These are phyloP conservation scores for Pseudorasbora parva DNA, from an alignment of 2,113 vertebrate genomes.

Conservation along the genomic window DNA sequence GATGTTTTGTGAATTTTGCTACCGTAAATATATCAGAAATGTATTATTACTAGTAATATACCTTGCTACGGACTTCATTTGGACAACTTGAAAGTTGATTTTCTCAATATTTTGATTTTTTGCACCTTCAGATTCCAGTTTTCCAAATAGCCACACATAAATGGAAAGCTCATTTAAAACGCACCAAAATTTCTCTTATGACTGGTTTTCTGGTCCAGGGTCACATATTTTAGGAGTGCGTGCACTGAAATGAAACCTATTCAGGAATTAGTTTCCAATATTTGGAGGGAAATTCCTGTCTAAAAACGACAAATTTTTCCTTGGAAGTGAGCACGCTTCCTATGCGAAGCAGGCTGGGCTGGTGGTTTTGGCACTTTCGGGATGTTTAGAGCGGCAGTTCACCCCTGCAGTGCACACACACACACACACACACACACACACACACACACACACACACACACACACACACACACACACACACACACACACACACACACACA, in stretches of 20 bases:
- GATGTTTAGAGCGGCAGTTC: constrained; percentile 11
- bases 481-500: constrained; percentile 10
- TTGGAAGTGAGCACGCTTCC: background rate
- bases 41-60: no score
- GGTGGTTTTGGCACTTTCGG: constrained; percentile 31
- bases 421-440: background rate
- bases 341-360: background rate
- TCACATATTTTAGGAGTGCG: no score
- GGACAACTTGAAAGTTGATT: no score
- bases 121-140: no score
- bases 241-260: background rate
- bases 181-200: no score
- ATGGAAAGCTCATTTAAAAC: no score
- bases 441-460: constrained; percentile 10
- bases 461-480: background rate
- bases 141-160: no score
- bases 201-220: no score
- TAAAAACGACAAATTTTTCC: background rate
- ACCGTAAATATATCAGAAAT: no score
- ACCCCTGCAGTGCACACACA: background rate
- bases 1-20: no score
- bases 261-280: background rate
- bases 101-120: no score
- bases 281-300: background rate
- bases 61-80: no score